Conservation (phyloP, 2,113 vertebrate species). For the Mesocricetus auratus region DNA sequence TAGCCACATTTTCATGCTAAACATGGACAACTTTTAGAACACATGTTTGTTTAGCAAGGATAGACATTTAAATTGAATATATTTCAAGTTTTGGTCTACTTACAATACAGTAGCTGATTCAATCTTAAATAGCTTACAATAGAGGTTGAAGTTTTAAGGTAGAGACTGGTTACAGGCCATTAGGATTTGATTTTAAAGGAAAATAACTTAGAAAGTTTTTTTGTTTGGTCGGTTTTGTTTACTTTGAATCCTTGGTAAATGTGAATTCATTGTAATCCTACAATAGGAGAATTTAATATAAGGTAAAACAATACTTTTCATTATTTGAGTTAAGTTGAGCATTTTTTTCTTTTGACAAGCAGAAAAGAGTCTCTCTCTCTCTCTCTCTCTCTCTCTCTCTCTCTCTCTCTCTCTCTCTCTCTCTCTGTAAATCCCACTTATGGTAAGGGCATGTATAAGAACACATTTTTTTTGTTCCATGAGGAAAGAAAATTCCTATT, state of each 20-base stretch:
- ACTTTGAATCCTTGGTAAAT: not conserved
- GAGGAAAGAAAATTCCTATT: not conserved
- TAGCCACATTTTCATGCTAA: not conserved
- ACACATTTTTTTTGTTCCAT: not conserved
- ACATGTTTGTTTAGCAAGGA: not conserved
- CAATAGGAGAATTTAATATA: not conserved
- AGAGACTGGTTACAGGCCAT: slow-evolving; percentile 38
- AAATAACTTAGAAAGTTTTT: not conserved
- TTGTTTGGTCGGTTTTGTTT: not conserved
- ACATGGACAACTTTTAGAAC: not conserved
- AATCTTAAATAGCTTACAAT: slow-evolving; percentile 28
- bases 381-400: no score
- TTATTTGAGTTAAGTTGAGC: not conserved
- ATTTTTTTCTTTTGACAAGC: not conserved
- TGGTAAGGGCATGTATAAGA: no score
- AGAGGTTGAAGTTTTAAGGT: slow-evolving; percentile 60
- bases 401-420: not conserved
- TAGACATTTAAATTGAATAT: not conserved
- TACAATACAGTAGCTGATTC: slow-evolving; percentile 48
- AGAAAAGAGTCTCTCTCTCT: not conserved
- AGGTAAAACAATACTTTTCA: not conserved
- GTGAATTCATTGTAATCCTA: not conserved
- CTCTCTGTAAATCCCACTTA: not conserved
- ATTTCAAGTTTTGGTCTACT: slow-evolving; percentile 44
- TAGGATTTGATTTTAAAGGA: not conserved